Evolutionary conservation across 37 sponge, comb jelly and placozoan genomes (phyloP).

Genomic region (Cladorhizidae sp.): DNA sequence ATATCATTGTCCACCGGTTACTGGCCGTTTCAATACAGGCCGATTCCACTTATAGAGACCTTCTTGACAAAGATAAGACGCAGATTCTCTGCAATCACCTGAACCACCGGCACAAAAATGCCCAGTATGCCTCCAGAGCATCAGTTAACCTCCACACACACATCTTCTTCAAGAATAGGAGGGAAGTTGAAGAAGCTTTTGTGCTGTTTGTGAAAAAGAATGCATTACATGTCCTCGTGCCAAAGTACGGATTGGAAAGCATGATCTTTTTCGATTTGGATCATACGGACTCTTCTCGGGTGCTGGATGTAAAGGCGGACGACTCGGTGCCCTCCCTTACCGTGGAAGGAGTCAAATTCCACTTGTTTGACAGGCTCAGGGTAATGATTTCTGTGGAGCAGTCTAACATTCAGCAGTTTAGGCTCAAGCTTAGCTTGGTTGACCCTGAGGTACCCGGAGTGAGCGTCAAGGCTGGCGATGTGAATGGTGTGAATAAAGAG

Average conservation of each 20-base stretch:
- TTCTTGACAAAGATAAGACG: constrained; percentile 80
- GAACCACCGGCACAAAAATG: constrained; percentile 93
- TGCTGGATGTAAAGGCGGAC: constrained; percentile 21
- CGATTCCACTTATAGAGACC: constrained; percentile 85
- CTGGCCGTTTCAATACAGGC: constrained; percentile 84
- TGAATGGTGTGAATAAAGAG: no score
- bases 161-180: constrained; percentile 84
- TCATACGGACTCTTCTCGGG: not conserved
- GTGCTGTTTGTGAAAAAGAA: constrained; percentile 84
- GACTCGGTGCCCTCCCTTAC: constrained; percentile 44
- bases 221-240: constrained; percentile 90
- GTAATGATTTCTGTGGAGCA: constrained; percentile 78
- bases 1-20: constrained; percentile 94
- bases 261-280: constrained; percentile 67
- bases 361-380: constrained; percentile 76
- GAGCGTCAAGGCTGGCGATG: not conserved
- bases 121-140: constrained; percentile 89
- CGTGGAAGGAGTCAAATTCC: constrained; percentile 56
- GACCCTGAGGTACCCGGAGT: not conserved
- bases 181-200: constrained; percentile 73
- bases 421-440: constrained; percentile 74
- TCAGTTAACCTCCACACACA: constrained; percentile 90
- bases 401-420: constrained; percentile 73
- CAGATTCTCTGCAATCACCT: constrained; percentile 82
- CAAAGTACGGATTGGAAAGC: constrained; percentile 89